Evolutionary conservation across 2,888 invertebrate genomes (phyloP), one percentile per base, ranked within the genome.

Genomic region (Drosophila kuntzei): DNA sequence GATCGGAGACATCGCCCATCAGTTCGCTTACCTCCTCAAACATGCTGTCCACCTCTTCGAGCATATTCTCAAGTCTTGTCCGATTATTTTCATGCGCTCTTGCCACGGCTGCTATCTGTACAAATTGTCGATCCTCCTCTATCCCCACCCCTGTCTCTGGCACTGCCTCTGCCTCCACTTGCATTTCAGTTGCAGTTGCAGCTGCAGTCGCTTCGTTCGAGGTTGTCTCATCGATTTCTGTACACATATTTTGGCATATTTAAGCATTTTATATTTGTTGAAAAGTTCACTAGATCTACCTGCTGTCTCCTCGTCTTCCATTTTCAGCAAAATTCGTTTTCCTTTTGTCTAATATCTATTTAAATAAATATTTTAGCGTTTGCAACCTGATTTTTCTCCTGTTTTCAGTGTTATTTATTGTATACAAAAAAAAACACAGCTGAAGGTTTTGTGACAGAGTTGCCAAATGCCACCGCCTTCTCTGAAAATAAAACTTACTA

Each of bases 241-340:
- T 57, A 63, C 41, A 72, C n/a, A 20, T 36, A 32, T 50, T 43
- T 37, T 6, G 6, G 9, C 20, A 29, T n/a, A 34, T 32, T 34
- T 46, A 5, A 22, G 22, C 6, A 12, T 12, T 22, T 20, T 5
- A 16, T 11, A 8, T 1, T 12, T 22, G 3, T 3, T 16, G 0
- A 25, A 36, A 20, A 5, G 6, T 29, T 41, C 6, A 8, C 1
- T 12, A 0, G 0, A 22, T 25, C 9, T 16, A 79, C 84, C 87
- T 76, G 76, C 58, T 8, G 78, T 49, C n/a, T 87, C 84, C n/a
- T 81, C 84, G 6, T 71, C 81, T 36, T 85, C 84, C 84, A 84
- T 84, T 69, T 71, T 66, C 0, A n/a, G 7, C 27, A 2, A 39
- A 36, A 43, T 22, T 44, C 6, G 27, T 16, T 49, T 44, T 29